A percentile compares a stretch with the other conserved stretches of the same genome.
Conservation (phyloP, 1,140 invertebrate species). For the Druon quercuslanigerum region DNA sequence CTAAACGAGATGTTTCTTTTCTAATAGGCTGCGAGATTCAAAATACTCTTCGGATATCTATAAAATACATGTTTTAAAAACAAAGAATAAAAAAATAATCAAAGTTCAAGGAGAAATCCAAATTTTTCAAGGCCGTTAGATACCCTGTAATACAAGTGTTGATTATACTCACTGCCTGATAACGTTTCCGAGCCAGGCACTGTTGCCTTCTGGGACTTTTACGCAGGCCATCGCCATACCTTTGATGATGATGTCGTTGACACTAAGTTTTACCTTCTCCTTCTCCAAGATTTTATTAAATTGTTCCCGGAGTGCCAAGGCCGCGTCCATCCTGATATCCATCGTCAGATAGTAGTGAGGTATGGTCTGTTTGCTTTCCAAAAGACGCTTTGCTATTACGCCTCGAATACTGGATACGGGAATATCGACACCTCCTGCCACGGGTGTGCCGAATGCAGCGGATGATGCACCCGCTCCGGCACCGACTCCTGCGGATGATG, state of each 20-base stretch:
- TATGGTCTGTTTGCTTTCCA: slow-evolving; percentile 94
- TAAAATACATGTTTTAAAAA: too few relatives aligned
- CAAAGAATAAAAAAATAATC: too few relatives aligned
- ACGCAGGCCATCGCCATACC: slow-evolving; percentile 93
- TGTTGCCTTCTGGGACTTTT: slow-evolving; percentile 96
- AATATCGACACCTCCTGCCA: slow-evolving; percentile 81
- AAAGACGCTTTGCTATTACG: slow-evolving; percentile 93
- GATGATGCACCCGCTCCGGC: slow-evolving; percentile 57
- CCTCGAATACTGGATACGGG: slow-evolving; percentile 91
- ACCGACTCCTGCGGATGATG: slow-evolving; percentile 65
- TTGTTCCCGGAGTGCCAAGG: slow-evolving; percentile 80
- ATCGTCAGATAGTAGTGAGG: slow-evolving; percentile 97
- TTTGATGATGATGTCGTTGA: slow-evolving; percentile 99
- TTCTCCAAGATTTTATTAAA: slow-evolving; percentile 89
- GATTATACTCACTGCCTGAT: slow-evolving; percentile 90
- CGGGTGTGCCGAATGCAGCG: slow-evolving; percentile 57
- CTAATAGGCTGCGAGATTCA: too few relatives aligned
- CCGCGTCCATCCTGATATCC: slow-evolving; percentile 90
- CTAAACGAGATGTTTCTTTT: too few relatives aligned
- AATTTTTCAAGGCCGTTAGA: too few relatives aligned
- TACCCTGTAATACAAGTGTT: too few relatives aligned
- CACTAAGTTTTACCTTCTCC: slow-evolving; percentile 89
- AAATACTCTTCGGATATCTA: too few relatives aligned
- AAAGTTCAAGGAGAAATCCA: too few relatives aligned
- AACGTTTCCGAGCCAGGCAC: slow-evolving; percentile 95